Conservation (phyloP, 2,113 vertebrate species). For the Bothrops jararaca region DNA sequence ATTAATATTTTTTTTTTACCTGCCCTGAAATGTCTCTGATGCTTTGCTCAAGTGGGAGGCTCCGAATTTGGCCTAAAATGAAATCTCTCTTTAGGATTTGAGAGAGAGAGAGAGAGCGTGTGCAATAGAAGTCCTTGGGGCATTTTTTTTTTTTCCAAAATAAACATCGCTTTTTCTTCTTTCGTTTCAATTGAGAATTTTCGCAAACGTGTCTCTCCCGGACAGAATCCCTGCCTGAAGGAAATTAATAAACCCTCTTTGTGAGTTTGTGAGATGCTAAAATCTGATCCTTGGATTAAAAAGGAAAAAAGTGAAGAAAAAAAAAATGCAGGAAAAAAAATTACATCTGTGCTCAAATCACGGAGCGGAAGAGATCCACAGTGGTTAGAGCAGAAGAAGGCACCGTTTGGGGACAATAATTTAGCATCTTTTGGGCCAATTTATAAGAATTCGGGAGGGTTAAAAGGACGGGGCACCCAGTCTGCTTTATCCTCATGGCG, state of each 20-base stretch:
- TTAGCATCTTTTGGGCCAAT: background rate
- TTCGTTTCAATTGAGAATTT: background rate
- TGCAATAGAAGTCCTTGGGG: background rate
- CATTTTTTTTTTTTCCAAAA: background rate
- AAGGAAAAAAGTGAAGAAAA: background rate
- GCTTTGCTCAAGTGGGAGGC: background rate
- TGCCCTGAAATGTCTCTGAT: constrained; percentile 1
- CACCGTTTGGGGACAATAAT: background rate
- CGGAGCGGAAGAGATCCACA: constrained; percentile 22
- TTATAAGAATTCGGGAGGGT: background rate
- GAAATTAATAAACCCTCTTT: constrained; percentile 5
- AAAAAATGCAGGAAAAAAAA: background rate
- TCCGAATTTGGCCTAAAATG: background rate
- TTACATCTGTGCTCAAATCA: constrained; percentile 36
- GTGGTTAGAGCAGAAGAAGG: constrained; percentile 42
- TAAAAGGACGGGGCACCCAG: background rate
- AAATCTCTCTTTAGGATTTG: background rate
- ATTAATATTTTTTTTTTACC: background rate
- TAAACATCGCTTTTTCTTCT: background rate
- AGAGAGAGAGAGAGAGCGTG: background rate
- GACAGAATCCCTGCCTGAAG: background rate
- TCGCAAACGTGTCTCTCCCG: background rate
- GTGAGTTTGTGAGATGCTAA: constrained; percentile 4
- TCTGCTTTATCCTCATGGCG: background rate
- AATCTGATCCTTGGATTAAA: constrained; percentile 12